Conservation (phyloP, 2,797 vertebrate genomes). For the Salmo trutta region DNA sequence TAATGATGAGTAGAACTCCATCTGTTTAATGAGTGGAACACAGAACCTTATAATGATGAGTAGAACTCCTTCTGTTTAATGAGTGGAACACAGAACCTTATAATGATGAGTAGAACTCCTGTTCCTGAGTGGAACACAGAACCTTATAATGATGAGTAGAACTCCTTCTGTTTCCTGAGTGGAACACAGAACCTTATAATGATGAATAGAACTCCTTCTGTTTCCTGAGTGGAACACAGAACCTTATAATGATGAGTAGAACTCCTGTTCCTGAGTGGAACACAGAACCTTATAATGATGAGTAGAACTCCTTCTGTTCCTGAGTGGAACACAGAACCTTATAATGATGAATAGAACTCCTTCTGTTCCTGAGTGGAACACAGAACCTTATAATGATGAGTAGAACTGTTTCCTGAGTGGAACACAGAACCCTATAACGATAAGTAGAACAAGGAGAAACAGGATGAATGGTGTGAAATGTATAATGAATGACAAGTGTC, state of each 20-base stretch:
- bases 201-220: not conserved
- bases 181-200: slow-evolving; percentile 41
- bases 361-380: slow-evolving; percentile 35
- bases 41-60: not conserved
- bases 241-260: too few relatives aligned
- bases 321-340: slow-evolving; percentile 42
- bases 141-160: too few relatives aligned
- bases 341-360: not conserved
- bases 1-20: slow-evolving; percentile 1
- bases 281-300: slow-evolving; percentile 15
- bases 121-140: slow-evolving; percentile 40
- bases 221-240: slow-evolving; percentile 41
- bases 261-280: slow-evolving; percentile 32
- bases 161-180: not conserved
- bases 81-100: slow-evolving; percentile 42
- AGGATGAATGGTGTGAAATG: slow-evolving; percentile 8
- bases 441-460: not conserved
- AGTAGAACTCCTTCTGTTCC: not conserved
- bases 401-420: not conserved
- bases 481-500: not conserved
- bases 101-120: slow-evolving; percentile 1
- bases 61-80: not conserved
- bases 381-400: not conserved
- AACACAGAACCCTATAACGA: slow-evolving; percentile 14
- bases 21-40: slow-evolving; percentile 37